phyloP scores from a whole-genome alignment of 2,797 vertebrate genomes.

The Channa striata region DNA sequence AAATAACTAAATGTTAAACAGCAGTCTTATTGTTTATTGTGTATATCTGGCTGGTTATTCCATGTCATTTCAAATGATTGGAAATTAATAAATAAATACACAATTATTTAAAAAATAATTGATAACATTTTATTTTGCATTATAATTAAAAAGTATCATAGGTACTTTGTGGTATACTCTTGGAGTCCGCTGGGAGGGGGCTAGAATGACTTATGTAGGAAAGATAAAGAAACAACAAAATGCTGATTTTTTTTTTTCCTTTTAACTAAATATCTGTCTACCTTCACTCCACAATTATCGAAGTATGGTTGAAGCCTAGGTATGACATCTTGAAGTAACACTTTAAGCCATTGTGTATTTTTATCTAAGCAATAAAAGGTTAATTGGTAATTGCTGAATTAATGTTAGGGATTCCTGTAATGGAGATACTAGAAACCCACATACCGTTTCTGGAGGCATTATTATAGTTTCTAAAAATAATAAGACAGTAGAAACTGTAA shows the following conservation, averaged over 20 bases:
- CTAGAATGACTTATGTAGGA: background rate
- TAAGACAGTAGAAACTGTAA: background rate
- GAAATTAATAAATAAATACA: too few relatives aligned
- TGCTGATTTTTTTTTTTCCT: background rate
- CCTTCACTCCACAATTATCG: background rate
- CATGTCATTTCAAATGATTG: background rate
- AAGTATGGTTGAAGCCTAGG: background rate
- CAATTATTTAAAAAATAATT: too few relatives aligned
- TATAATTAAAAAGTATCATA: too few relatives aligned
- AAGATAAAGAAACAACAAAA: too few relatives aligned
- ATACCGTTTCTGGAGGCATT: background rate
- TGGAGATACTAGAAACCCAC: too few relatives aligned
- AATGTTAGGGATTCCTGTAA: background rate
- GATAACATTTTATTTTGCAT: conserved; percentile 3
- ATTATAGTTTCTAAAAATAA: background rate
- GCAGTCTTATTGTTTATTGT: background rate
- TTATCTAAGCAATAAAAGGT: too few relatives aligned
- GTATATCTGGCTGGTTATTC: background rate
- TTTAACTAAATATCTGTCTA: background rate
- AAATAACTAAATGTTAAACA: background rate
- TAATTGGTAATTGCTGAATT: background rate
- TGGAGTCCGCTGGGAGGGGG: background rate
- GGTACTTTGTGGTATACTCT: background rate
- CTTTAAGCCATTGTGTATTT: background rate
- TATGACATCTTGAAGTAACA: background rate